Conservation (phyloP, 2,797 vertebrate species). For the Semaprochilodus insignis region DNA sequence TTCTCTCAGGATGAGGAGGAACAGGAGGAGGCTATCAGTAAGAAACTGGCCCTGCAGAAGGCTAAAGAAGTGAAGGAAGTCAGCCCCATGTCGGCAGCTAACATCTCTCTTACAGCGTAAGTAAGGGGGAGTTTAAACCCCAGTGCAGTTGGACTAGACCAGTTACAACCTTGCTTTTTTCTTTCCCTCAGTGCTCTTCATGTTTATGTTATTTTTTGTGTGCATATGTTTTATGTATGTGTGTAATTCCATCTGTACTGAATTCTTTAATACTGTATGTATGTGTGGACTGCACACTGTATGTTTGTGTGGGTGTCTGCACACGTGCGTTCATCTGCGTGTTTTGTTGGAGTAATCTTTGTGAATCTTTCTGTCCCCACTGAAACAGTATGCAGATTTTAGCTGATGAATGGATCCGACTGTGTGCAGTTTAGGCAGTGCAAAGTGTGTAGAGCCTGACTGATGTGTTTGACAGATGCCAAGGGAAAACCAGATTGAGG, state of each 20-base stretch:
- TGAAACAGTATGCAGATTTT: conserved; percentile 10
- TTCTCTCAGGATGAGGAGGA: conserved; percentile 91
- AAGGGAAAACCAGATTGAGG: background rate
- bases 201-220: background rate
- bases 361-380: conserved; percentile 39
- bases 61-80: conserved; percentile 97
- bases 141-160: background rate
- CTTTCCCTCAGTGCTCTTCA: background rate
- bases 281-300: conserved; percentile 12
- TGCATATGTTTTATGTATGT: conserved; percentile 6
- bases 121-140: conserved; percentile 59
- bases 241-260: background rate
- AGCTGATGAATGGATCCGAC: background rate
- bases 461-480: background rate
- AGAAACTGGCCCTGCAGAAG: conserved; percentile 94
- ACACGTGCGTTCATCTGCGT: background rate
- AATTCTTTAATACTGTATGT: conserved; percentile 1
- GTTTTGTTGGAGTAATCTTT: conserved; percentile 27
- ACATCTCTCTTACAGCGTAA: conserved; percentile 96
- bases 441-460: background rate
- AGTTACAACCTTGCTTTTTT: background rate
- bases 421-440: background rate
- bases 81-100: conserved; percentile 94
- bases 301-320: conserved; percentile 1
- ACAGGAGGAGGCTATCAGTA: conserved; percentile 94